Evolutionary conservation across 1,140 invertebrate species (phyloP), one percentile per base, ranked within the genome.

Genomic region (Physella acuta): DNA sequence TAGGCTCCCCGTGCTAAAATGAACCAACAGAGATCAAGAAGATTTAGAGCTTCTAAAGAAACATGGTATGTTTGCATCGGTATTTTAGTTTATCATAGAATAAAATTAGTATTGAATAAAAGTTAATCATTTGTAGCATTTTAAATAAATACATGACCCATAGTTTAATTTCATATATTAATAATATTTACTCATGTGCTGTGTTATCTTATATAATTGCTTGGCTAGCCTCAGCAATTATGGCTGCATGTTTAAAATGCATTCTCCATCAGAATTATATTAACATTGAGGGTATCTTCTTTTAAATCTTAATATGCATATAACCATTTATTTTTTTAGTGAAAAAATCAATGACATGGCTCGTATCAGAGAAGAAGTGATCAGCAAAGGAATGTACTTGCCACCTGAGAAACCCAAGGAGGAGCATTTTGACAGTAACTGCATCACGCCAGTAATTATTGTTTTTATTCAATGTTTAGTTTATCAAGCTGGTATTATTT

Each of bases 21-120:
- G 98, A 99, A 99, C 86, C 98, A 99, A 83, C 98, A 99, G 84
- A 87, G 98, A 76, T 99, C 96, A 24, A 88, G 98, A 74, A 88
- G 97, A 78, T 99, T 99, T 82, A 88, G 98, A 44, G 95, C 97
- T 0, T 94, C 96, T 0, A 99, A 99, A 85, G 98, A 99, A 87
- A 88, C 92, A 3, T 87, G 86, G 82, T 84, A 78, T 73, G 81
- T 26, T 20, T 58, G 16, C 52, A 44, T 44, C n/a, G n/a, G n/a
- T n/a, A n/a, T n/a, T n/a, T n/a, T n/a, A n/a, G n/a, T n/a, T n/a
- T n/a, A n/a, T n/a, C n/a, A n/a, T n/a, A n/a, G n/a, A n/a, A n/a
- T n/a, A n/a, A n/a, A n/a, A n/a, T n/a, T n/a, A n/a, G n/a, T n/a
- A n/a, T n/a, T n/a, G n/a, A n/a, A n/a, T n/a, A n/a, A n/a, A n/a